A percentile compares a stretch with the other conserved stretches of the same genome.
Evolutionary conservation across 2,797 vertebrate species (phyloP).

Genomic region (Urophycis tenuis): DNA sequence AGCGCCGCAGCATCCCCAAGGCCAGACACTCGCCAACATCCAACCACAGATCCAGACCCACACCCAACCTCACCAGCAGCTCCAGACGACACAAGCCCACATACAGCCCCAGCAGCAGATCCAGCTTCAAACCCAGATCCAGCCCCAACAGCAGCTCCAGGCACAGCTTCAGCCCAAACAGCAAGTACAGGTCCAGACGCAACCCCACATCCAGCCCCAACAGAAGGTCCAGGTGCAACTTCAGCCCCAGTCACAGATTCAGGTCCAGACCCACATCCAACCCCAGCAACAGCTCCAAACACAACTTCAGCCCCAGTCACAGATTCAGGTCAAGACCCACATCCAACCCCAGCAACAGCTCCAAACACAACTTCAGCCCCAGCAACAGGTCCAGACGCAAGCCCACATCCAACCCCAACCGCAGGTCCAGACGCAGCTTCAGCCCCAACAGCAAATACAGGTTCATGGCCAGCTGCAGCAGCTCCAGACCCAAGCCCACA

Average conservation of each 20-base stretch:
- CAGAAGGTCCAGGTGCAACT: conserved; percentile 7
- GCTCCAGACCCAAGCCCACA: conserved; percentile 32
- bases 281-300: conserved; percentile 32
- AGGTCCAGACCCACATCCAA: conserved; percentile 41
- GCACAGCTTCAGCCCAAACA: conserved; percentile 15
- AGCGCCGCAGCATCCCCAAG: conserved; percentile 10
- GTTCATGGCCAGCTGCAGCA: conserved; percentile 44
- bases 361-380: conserved; percentile 32
- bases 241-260: no score
- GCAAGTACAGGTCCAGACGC: conserved; percentile 39
- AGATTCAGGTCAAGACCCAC: no score
- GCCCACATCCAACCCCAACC: conserved; percentile 44
- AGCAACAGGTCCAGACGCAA: conserved; percentile 56
- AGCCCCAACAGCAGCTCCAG: conserved; percentile 34
- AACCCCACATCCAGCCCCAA: conserved; percentile 33
- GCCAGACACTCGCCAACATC: conserved; percentile 24
- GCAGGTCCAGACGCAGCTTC: conserved; percentile 51
- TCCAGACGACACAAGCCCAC: conserved; percentile 46
- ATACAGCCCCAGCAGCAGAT: conserved; percentile 50
- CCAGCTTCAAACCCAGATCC: conserved; percentile 52
- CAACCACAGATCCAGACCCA: conserved; percentile 54
- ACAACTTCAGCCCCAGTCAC: no score
- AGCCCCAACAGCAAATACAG: conserved; percentile 33
- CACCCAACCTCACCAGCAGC: conserved; percentile 31
- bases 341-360: conserved; percentile 47